Percentiles rank a stretch among this genome's conserved stretches.
These are phyloP conservation scores for Triplophysa siluroides DNA, from an alignment of 2,113 vertebrate genomes.

Conservation along the genomic window DNA sequence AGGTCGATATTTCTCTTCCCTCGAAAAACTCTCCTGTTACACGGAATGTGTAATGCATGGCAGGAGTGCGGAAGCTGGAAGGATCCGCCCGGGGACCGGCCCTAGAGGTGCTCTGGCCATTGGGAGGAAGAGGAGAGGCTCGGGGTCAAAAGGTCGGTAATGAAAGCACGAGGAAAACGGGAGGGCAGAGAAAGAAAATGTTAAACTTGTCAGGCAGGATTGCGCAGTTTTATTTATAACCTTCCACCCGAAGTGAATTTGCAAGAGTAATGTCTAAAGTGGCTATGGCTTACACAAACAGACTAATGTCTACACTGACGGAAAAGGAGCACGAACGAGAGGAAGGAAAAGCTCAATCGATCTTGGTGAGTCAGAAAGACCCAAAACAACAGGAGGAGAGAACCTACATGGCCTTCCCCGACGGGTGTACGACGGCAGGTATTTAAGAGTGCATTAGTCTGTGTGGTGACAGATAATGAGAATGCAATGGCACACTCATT, in stretches of 20 bases:
- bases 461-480: conserved; percentile 68
- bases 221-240: conserved; percentile 61
- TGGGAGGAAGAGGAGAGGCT: conserved; percentile 59
- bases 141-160: conserved; percentile 59
- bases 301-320: neutral
- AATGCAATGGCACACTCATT: conserved; percentile 56
- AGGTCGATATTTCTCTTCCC: conserved; percentile 54
- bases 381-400: neutral
- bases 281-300: conserved; percentile 48
- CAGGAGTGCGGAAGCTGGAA: conserved; percentile 58
- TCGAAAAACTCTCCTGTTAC: conserved; percentile 65
- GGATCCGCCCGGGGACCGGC: conserved; percentile 50
- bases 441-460: conserved; percentile 53
- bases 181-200: conserved; percentile 41
- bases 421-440: neutral
- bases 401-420: neutral
- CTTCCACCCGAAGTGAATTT: conserved; percentile 60
- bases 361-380: neutral
- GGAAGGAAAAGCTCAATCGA: neutral
- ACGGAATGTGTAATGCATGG: conserved; percentile 61
- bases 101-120: conserved; percentile 57
- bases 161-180: conserved; percentile 55
- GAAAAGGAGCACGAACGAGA: neutral
- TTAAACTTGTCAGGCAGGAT: conserved; percentile 56
- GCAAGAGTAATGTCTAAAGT: conserved; percentile 48